phyloP scores from a whole-genome alignment of 2,797 vertebrate species.

The Apogon hyalosoma region DNA sequence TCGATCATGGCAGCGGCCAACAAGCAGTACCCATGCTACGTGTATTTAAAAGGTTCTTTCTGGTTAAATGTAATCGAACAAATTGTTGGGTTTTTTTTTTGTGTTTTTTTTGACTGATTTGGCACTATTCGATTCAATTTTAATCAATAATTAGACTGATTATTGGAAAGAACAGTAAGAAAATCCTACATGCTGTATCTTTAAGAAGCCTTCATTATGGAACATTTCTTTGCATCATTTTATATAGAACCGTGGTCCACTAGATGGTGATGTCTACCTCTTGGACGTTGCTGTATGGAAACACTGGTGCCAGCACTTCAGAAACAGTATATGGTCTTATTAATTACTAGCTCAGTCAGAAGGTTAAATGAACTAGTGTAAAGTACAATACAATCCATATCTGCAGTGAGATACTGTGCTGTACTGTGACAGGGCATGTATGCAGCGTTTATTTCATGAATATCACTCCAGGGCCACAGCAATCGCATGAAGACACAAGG shows the following conservation, averaged over 20 bases:
- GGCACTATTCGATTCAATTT: too few species aligned
- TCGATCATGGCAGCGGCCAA: too few species aligned
- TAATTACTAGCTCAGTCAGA: slow-evolving; percentile 5
- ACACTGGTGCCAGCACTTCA: neutral
- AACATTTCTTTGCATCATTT: slow-evolving; percentile 9
- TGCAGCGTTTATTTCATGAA: neutral
- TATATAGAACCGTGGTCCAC: slow-evolving; percentile 28
- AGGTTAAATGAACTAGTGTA: slow-evolving; percentile 22
- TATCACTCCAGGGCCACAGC: neutral
- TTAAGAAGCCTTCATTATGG: slow-evolving; percentile 14
- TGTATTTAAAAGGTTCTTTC: too few species aligned
- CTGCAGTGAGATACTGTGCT: neutral
- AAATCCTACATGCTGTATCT: too few species aligned
- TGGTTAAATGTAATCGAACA: too few species aligned
- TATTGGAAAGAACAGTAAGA: too few species aligned
- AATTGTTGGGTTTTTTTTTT: too few species aligned
- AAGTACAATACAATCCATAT: slow-evolving; percentile 22
- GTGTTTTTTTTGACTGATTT: too few species aligned
- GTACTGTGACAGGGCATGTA: neutral
- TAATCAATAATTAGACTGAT: too few species aligned
- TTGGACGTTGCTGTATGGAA: neutral
- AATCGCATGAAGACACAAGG: too few species aligned
- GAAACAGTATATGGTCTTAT: neutral
- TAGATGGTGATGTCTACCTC: slow-evolving; percentile 63
- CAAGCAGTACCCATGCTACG: too few species aligned